Conservation (phyloP, 2,888 invertebrate species). For the Andrena chrysosceles region DNA sequence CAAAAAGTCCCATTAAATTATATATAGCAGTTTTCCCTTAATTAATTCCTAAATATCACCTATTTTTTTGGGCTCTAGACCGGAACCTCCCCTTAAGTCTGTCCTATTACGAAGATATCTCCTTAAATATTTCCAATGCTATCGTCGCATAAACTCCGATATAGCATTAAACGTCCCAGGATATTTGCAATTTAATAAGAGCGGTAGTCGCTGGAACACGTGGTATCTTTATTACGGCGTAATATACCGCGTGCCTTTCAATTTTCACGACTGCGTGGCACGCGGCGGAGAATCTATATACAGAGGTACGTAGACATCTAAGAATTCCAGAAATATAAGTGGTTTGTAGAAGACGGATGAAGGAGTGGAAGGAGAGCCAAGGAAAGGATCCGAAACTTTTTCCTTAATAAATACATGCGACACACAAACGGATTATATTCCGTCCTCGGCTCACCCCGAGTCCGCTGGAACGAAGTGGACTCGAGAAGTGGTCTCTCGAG, state of each 20-base stretch:
- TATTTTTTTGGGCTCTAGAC: no score
- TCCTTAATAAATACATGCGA: conserved; percentile 57
- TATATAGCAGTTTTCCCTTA: no score
- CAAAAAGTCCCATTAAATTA: no score
- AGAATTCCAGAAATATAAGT: conserved; percentile 49
- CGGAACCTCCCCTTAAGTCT: no score
- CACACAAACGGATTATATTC: conserved; percentile 59
- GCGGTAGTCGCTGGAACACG: neutral
- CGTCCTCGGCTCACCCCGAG: conserved; percentile 38
- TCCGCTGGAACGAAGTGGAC: conserved; percentile 72
- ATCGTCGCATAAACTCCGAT: no score
- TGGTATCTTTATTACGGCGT: neutral
- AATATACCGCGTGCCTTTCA: neutral
- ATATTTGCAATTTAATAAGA: neutral
- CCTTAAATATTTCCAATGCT: no score
- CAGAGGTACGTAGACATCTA: conserved; percentile 31
- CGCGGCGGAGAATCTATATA: conserved; percentile 19
- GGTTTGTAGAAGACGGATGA: conserved; percentile 45
- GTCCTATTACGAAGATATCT: no score
- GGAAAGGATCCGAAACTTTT: conserved; percentile 47
- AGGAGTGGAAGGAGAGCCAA: neutral
- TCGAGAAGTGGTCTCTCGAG: conserved; percentile 69
- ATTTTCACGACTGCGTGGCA: conserved; percentile 1
- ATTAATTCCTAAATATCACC: no score
- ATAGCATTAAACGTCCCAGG: no score